Evolutionary conservation across 1,140 invertebrate species (phyloP).

Genomic region (Sesamia nonagrioides): DNA sequence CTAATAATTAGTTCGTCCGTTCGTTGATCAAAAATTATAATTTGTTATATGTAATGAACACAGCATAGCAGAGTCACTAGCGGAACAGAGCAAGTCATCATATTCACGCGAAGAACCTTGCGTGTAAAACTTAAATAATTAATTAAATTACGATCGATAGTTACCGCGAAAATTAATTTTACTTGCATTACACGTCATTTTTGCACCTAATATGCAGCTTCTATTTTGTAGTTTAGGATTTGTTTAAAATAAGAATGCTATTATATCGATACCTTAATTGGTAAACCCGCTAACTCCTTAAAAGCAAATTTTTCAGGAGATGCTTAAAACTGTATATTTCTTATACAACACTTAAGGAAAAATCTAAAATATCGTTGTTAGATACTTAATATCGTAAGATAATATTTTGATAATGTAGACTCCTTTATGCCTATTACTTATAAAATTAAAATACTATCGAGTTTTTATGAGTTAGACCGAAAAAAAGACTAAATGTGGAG

Average conservation of each 20-base stretch:
- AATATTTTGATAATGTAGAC: no score
- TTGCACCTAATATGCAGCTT: neutral
- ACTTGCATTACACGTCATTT: conserved; percentile 28
- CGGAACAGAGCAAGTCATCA: conserved; percentile 45
- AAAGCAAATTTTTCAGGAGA: no score
- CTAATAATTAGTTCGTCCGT: neutral
- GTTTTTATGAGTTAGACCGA: no score
- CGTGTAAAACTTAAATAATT: conserved; percentile 43
- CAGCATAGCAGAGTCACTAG: conserved; percentile 32
- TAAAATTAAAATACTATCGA: no score
- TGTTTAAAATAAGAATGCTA: neutral
- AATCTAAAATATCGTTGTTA: no score
- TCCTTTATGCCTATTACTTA: no score
- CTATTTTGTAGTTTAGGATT: neutral
- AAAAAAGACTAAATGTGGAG: no score
- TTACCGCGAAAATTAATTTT: conserved; percentile 25
- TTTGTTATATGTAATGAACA: conserved; percentile 32
- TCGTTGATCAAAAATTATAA: conserved; percentile 22
- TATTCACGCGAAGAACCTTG: conserved; percentile 35
- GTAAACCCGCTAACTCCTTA: no score
- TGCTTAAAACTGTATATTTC: no score
- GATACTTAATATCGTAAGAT: no score
- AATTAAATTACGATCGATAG: conserved; percentile 42
- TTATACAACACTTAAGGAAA: no score
- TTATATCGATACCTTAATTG: no score